Percentiles rank a stretch among this genome's conserved stretches.
Evolutionary conservation across 1,140 invertebrate genomes (phyloP).

Genomic region (Sitobion miscanthi): DNA sequence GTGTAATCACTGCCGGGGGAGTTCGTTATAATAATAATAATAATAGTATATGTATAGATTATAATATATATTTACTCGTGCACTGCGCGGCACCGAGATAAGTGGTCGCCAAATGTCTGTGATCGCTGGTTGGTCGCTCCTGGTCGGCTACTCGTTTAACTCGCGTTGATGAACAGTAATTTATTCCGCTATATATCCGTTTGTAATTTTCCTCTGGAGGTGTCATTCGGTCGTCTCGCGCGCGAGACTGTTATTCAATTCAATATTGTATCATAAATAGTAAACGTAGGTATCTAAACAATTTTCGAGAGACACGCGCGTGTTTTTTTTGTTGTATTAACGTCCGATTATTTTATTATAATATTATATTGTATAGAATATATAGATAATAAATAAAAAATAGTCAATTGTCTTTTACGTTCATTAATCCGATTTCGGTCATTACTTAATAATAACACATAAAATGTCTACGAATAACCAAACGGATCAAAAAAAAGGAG

Average conservation of each 20-base stretch:
- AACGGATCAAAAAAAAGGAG: slow-evolving; percentile 37
- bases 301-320: background rate
- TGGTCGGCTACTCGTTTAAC: slow-evolving; percentile 36
- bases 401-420: background rate
- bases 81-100: slow-evolving; percentile 19
- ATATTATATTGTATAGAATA: background rate
- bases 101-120: slow-evolving; percentile 47
- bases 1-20: slow-evolving; percentile 38
- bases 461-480: slow-evolving; percentile 40
- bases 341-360: background rate
- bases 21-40: background rate
- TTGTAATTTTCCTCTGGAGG: slow-evolving; percentile 23
- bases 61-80: background rate
- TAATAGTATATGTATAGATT: background rate
- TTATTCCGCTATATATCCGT: slow-evolving; percentile 7
- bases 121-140: slow-evolving; percentile 33
- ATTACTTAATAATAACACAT: background rate
- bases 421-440: too few relatives aligned
- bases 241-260: background rate
- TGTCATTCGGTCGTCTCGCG: background rate
- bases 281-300: background rate
- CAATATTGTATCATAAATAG: background rate
- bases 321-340: background rate
- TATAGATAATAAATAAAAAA: background rate
- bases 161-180: slow-evolving; percentile 49